Base-by-base conservation (phyloP, 2,797 vertebrate species). In the Tenualosa ilisha region DNA sequence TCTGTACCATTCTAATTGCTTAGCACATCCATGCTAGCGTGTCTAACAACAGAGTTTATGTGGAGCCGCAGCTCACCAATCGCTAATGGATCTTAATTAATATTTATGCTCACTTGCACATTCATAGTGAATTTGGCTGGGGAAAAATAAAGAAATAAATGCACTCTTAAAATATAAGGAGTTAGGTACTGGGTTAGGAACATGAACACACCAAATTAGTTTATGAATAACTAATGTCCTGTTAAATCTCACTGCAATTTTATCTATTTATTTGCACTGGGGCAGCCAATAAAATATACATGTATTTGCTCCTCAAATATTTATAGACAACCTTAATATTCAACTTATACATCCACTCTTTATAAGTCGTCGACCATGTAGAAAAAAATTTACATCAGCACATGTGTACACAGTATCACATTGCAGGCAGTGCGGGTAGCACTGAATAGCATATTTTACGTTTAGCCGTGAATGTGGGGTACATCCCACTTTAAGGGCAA, bases 221-320 rank as follows among this genome's bases (percentile, higher is more conserved):
- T 87, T 85, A 92, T 94, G 89, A 93, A 93, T 93, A 91, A 89
- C 89, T 91, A 88, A 93, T 91, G 86, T 84, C 83, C 86, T 87
- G 85, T 90, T 91, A 91, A 93, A 92, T 91, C 85, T 86, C 82
- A 75, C 7, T 50, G 61, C 83, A 79, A 86, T 91, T 92, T 90
- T 82, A 90, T 93, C 90, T 90, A 89, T 92, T 93, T 92, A 90
- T 92, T 92, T 91, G 86, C 86, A 83, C 81, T 85, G 81, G 61
- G 88, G 81, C 31, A 61, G 40, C 86, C 86, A 86, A 92, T 93
- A 40, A 91, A 92, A 91, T 90, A 93, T 93, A 91, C 85, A 94
- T 91, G 86, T 82, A 68, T 84, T 81, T 49, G 37, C 84, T 86
- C 79, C 83, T 92, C 40, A 87, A 89, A 90, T 87, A 87, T 90